Evolutionary conservation across 2,113 vertebrate genomes (phyloP).

Genomic region (zebrafish (Danio rerio)): DNA sequence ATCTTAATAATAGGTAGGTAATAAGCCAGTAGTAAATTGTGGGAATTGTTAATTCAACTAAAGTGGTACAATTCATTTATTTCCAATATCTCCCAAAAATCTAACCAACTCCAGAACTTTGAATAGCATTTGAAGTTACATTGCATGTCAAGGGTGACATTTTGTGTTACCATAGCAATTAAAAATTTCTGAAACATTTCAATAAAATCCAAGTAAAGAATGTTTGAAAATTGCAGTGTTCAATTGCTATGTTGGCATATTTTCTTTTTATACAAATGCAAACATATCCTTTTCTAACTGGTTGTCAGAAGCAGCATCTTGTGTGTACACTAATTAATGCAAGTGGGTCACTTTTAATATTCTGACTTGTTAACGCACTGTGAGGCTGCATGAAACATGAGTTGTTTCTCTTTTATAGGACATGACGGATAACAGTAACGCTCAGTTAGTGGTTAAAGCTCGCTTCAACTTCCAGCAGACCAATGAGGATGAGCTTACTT

Average conservation of each 20-base stretch:
- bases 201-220: no score
- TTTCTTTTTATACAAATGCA: background rate
- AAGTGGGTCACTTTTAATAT: background rate
- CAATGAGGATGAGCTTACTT: conserved; percentile 98
- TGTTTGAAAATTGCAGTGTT: background rate
- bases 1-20: no score
- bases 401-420: conserved; percentile 77
- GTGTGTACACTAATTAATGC: background rate
- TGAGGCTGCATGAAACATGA: background rate
- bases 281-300: background rate
- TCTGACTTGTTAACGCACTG: background rate
- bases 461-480: conserved; percentile 98
- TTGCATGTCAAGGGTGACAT: background rate
- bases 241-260: background rate
- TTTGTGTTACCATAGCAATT: no score
- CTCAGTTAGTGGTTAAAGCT: conserved; percentile 91
- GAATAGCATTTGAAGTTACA: background rate
- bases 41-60: no score
- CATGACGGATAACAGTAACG: conserved; percentile 94
- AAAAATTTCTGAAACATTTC: no score
- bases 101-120: background rate
- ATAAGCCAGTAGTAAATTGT: no score
- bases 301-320: background rate
- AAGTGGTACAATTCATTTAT: no score
- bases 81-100: background rate